A percentile compares a stretch with the other conserved stretches of the same genome.
Evolutionary conservation across 2,113 vertebrate species (phyloP).

Genomic region (Puntigrus tetrazona): DNA sequence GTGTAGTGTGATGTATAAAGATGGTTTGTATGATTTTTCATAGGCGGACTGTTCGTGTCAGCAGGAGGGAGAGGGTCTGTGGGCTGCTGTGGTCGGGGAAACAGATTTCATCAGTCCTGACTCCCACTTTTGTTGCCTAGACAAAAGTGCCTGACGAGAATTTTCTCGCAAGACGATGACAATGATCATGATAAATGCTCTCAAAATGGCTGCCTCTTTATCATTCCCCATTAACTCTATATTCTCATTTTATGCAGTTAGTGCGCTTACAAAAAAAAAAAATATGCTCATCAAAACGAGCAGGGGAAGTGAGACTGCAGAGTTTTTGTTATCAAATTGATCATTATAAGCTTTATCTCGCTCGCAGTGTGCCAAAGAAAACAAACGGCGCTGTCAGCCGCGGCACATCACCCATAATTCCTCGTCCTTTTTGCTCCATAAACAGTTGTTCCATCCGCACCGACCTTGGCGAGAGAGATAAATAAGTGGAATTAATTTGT

Average conservation of each 20-base stretch:
- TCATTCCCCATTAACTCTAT: slow-evolving; percentile 42
- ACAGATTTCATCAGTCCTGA: slow-evolving; percentile 31
- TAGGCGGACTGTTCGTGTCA: slow-evolving; percentile 45
- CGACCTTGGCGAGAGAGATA: slow-evolving; percentile 63
- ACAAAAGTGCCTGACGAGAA: slow-evolving; percentile 49
- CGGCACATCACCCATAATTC: slow-evolving; percentile 56
- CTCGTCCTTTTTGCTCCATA: slow-evolving; percentile 57
- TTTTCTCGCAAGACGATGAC: slow-evolving; percentile 36
- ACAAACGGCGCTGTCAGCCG: slow-evolving; percentile 52
- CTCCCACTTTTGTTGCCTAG: slow-evolving; percentile 46
- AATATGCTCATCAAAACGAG: slow-evolving; percentile 52
- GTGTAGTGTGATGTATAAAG: slow-evolving; percentile 43
- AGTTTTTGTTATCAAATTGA: slow-evolving; percentile 58
- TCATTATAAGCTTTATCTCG: slow-evolving; percentile 57
- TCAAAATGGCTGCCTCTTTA: slow-evolving; percentile 53
- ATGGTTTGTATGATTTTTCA: slow-evolving; percentile 49
- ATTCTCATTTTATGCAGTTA: slow-evolving; percentile 53
- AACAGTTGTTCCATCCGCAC: slow-evolving; percentile 59
- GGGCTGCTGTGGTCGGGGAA: slow-evolving; percentile 23
- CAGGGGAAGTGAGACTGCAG: slow-evolving; percentile 39
- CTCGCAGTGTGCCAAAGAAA: slow-evolving; percentile 47
- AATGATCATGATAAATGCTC: slow-evolving; percentile 48
- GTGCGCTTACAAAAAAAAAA: slow-evolving; percentile 30
- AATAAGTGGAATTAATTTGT: slow-evolving; percentile 63
- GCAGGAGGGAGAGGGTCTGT: slow-evolving; percentile 16